Evolutionary conservation across 2,113 vertebrate species (phyloP), one percentile per base, ranked within the genome.

Genomic region (Ammospiza nelsoni): DNA sequence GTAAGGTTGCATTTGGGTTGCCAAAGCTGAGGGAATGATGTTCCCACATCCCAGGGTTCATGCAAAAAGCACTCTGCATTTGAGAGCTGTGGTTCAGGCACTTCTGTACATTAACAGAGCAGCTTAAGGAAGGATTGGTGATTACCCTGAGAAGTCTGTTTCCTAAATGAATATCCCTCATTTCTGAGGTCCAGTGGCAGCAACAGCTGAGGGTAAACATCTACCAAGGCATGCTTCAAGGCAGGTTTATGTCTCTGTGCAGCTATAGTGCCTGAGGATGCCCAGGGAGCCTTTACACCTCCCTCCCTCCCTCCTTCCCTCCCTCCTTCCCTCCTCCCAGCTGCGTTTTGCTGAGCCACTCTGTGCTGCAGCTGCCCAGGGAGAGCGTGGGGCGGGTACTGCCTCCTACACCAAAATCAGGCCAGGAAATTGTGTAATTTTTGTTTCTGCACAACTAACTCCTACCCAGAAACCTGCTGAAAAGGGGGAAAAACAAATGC

Each of bases 21-120:
- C 20, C 33, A 62, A 54, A 79, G 17, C 43, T 17, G 22, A 46
- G 66, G 33, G 43, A 59, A 37, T 0, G 0, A 29, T 20, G 21
- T 52, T 77, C 19, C 59, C 11, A 11, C 21, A 54, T 43, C 39
- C 39, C 9, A 24, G 12, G 27, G 4, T 54, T 19, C 24, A 4
- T 2, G 2, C 24, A 67, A 35, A 41, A 48, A 62, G 6, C 52
- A 11, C 16, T 65, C 28, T 59, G 44, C n/a, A 2, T 77, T 31
- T 16, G 9, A 18, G 31, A 48, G 7, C 0, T 39, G 10, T 48
- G 11, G 27, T 29, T 84, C n/a, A 31, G 0, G 0, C 16, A 15
- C 6, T 39, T 44, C 35, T 39, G 3, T 43, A 44, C 29, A 3
- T 33, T 6, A 51, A 51, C 41, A 52, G 33, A 35, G 9, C 22